Base-by-base conservation (phyloP, 64 coral and sea anemone genomes). In the Stichodactyla helianthus region DNA sequence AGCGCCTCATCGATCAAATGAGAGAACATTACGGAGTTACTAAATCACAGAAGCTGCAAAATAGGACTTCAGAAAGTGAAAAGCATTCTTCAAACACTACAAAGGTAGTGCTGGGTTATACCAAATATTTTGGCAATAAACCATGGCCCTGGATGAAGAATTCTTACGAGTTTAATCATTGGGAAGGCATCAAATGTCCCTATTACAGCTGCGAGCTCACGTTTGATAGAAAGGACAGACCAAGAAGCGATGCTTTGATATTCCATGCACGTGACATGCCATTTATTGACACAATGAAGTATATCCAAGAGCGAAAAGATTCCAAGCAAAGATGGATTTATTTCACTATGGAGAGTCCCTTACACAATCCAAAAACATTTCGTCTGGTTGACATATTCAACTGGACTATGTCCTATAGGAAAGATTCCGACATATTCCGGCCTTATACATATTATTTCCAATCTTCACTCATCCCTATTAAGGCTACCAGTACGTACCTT, bases 341-440 rank as follows among this genome's bases (percentile, higher is more conserved):
- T 77, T 87, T 77, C 44, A 23, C 71, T 26, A 87, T 77, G 65
- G 86, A 87, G 50, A 87, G 74, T 50, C 86, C 86, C 13, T 55
- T 57, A 19, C 22, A 87, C 16, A 87, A 27, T 22, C 86, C 86
- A 3, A 17, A 12, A 0, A 28, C 86, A 27, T 6, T 10, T 5
- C 86, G 25, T 14, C 52, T 61, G 14, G 1, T 16, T 18, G 10
- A 27, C 6, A 61, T 77, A 20, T 93, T 93, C 23, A 93, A 93
- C n/a, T 93, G 92, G 92, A 93, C 88, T 0, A 93, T 93, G 92
- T 80, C 88, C 2, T 93, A 93, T 63, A 57, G 84, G 5, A 83
- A 63, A 31, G 83, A 93, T 54, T 89, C 92, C 11, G 92, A 93
- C 65, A 89, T 93, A 83, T 26, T 71, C 71, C 58, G 82, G 5